Evolutionary conservation across 2,113 vertebrate genomes (phyloP).

Genomic region (Taurulus bubalis): DNA sequence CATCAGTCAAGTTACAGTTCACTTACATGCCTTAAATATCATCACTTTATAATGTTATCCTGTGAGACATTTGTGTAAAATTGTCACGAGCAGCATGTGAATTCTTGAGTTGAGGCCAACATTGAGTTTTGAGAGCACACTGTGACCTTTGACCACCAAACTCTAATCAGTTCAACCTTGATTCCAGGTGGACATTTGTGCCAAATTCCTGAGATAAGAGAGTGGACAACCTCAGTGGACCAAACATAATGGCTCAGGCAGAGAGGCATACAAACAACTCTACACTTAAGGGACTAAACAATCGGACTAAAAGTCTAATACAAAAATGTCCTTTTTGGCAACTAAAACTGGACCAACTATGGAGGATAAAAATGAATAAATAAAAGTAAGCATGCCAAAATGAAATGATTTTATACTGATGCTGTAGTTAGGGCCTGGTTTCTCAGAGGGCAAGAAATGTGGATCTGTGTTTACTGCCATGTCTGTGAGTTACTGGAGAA

Average conservation of each 20-base stretch:
- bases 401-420: no score
- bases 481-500: no score
- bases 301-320: not conserved
- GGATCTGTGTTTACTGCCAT: no score
- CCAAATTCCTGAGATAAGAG: not conserved
- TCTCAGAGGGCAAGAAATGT: no score
- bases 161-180: not conserved
- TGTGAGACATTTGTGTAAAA: not conserved
- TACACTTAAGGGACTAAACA: no score
- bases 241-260: not conserved
- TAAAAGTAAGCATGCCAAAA: not conserved
- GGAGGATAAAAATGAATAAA: not conserved
- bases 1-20: not conserved
- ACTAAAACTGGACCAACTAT: not conserved
- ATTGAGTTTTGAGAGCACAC: not conserved
- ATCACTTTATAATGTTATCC: not conserved
- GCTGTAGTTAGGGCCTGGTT: no score
- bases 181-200: not conserved
- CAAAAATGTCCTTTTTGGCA: not conserved
- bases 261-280: not conserved
- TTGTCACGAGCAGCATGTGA: not conserved
- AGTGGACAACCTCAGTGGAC: not conserved
- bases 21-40: not conserved
- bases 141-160: not conserved
- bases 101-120: not conserved